Evolutionary conservation across 2,888 invertebrate genomes (phyloP), one percentile per base, ranked within the genome.

Genomic region (Ectemnius cavifrons): DNA sequence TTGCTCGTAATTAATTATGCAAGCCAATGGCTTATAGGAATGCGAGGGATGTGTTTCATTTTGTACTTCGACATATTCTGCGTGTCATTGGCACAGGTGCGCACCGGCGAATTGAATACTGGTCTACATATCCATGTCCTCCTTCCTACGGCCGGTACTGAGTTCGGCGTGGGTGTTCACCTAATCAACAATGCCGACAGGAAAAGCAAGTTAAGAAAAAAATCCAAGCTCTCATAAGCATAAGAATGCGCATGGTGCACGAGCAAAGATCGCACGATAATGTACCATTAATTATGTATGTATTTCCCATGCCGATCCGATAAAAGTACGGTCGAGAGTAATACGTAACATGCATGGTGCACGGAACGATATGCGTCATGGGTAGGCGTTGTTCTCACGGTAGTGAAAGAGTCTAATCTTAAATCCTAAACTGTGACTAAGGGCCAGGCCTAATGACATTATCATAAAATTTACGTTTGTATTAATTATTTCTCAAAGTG

Each of bases 61-160:
- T 64, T 73, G 75, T 73, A 71, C 64, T 70, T 62, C 63, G 61
- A 65, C 70, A 52, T 66, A 67, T 64, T 62, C 63, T 63, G 28
- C 67, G 20, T 67, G 58, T 70, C 73, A 66, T 65, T 57, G 62
- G 46, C 73, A 58, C 27, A 23, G 23, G 23, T 23, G 23, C 37
- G 61, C 71, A 74, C 69, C 56, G 63, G 61, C 63, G 65, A 83
- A 79, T 80, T 37, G 37, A 80, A 76, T 76, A 27, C 68, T 63
- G 60, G 58, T 47, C 56, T 59, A 56, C 0, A 37, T 37, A 37
- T 37, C 37, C 64, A 59, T 71, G 78, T 49, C 82, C 81, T 73
- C 72, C 52, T 83, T 83, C 37, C 71, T 57, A 75, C 70, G 77
- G 77, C 82, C 78, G 79, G 37, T 37, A 2, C 37, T 37, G 1